phyloP scores from a whole-genome alignment of 1,140 invertebrate genomes.

The Drosophila willistoni region DNA sequence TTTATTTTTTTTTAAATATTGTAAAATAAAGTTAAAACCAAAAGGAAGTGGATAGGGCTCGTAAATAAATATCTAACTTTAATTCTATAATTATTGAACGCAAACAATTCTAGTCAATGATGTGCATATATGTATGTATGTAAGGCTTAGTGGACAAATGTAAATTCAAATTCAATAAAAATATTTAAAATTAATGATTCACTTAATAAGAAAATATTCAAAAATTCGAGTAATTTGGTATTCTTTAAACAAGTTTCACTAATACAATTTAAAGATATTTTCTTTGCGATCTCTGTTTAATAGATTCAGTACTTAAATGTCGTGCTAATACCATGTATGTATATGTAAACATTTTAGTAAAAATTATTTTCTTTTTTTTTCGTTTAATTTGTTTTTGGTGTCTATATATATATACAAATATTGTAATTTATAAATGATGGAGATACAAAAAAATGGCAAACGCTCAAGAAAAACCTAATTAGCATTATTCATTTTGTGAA shows the following conservation, averaged over 20 bases:
- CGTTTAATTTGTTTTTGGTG: constrained; percentile 66
- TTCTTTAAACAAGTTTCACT: neutral
- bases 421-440: constrained; percentile 30
- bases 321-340: neutral
- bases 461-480: constrained; percentile 36
- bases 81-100: neutral
- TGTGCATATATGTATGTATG: constrained; percentile 1
- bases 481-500: constrained; percentile 47
- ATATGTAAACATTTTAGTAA: constrained; percentile 52
- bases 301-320: neutral
- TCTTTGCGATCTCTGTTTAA: neutral
- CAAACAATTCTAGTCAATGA: constrained; percentile 7
- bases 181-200: no score
- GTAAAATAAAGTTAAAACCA: constrained; percentile 20
- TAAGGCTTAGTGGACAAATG: neutral
- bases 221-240: neutral
- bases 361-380: constrained; percentile 55
- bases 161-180: neutral
- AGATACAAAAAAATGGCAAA: constrained; percentile 31
- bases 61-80: constrained; percentile 1
- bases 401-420: constrained; percentile 67
- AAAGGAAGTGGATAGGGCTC: neutral
- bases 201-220: no score
- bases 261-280: neutral
- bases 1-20: constrained; percentile 18